A percentile compares a stretch with the other conserved stretches of the same genome.
Evolutionary conservation across 2,888 invertebrate species (phyloP).

Genomic region (Agriopis marginaria): DNA sequence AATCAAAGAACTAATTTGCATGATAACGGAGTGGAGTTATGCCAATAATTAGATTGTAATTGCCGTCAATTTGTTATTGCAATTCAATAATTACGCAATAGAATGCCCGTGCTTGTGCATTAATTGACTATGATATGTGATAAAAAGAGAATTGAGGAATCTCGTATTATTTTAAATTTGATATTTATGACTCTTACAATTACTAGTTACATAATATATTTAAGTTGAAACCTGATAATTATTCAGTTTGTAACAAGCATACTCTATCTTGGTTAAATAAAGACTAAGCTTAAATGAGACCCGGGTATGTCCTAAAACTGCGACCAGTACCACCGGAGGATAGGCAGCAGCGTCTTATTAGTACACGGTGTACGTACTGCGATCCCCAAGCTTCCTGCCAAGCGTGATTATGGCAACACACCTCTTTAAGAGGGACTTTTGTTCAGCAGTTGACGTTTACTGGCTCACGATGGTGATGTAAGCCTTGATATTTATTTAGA

Average conservation of each 20-base stretch:
- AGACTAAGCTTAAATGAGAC: no score
- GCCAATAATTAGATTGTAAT: conserved; percentile 69
- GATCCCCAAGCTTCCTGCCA: no score
- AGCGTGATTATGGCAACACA: no score
- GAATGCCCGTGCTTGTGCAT: conserved; percentile 19
- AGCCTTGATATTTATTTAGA: conserved; percentile 10
- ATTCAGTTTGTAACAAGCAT: background rate
- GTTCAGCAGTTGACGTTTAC: no score
- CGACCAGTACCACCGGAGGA: no score
- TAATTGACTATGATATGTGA: conserved; percentile 1
- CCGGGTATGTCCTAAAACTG: no score
- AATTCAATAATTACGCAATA: conserved; percentile 26
- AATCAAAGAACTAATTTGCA: conserved; percentile 73
- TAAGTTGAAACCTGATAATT: background rate
- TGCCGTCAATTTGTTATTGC: conserved; percentile 70
- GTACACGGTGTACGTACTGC: no score
- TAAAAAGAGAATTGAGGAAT: background rate
- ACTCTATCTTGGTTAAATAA: conserved; percentile 14
- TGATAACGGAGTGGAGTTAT: conserved; percentile 63
- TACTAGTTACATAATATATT: no score
- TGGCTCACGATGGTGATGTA: background rate
- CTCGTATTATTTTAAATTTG: background rate
- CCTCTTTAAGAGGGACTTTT: no score
- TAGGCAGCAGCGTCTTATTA: no score
- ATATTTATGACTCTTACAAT: background rate